Evolutionary conservation across 2,797 vertebrate genomes (phyloP), one percentile per base, ranked within the genome.

Genomic region (Onychomys leucogaster): DNA sequence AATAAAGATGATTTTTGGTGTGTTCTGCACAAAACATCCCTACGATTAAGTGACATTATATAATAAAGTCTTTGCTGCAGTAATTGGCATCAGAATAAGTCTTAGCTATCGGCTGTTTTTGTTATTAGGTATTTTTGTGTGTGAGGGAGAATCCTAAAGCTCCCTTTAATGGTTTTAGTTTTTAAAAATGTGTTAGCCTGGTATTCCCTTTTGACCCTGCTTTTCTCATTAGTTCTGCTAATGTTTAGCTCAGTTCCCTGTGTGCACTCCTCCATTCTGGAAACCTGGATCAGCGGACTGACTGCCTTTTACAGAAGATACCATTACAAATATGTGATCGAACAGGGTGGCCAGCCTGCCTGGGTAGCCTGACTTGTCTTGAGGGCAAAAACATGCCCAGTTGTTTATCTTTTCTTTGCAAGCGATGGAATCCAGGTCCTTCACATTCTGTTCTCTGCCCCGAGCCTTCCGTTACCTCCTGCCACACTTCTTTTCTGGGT

Each of bases 1-100:
- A 46, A 76, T 57, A 69, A 95, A 65, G 78, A 80, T 11, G 16
- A 80, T 61, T 95, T 96, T 61, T 83, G 55, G 69, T 55, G 37
- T 95, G 43, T 69, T 96, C 77, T 92, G 46, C 89, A 37, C 21
- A 57, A 90, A 73, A 83, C 63, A 82, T 63, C 52, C 34, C 57
- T 80, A 81, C n/a, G 32, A 77, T 73, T 77, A 46, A 86, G 73
- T 82, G 13, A 37, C 14, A 43, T 16, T 69, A 55, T 10, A 6
- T 25, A 57, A 41, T 3, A 71, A 82, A 59, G 29, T 46, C 73
- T 76, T 73, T 32, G 25, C 80, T 75, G 11, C 41, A 25, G 1
- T 43, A 8, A 32, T 37, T 85, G 37, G 69, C 23, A 78, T 19
- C 5, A 14, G 57, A n/a, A n/a, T 63, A 77, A 86, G 5, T 76